These are phyloP conservation scores for Incurvaria masculella DNA, from an alignment of 2,888 invertebrate genomes.

Conservation along the genomic window DNA sequence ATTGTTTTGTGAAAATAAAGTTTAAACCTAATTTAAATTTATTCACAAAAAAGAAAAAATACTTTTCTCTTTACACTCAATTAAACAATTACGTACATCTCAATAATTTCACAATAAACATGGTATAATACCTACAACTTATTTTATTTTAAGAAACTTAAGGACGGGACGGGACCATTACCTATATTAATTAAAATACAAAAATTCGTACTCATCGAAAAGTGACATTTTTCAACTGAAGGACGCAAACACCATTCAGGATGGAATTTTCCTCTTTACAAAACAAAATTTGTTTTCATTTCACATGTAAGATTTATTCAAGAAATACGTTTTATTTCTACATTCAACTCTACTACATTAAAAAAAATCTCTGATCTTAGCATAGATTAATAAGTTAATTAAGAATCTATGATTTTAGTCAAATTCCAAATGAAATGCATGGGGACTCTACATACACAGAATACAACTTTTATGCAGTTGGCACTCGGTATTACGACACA, in stretches of 20 bases:
- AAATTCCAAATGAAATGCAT: too few species aligned
- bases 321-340: too few species aligned
- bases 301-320: conserved; percentile 4
- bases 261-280: conserved; percentile 1
- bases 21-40: not conserved
- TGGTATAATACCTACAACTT: not conserved
- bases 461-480: too few species aligned
- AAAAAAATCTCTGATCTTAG: too few species aligned
- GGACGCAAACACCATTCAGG: conserved; percentile 4
- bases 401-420: too few species aligned
- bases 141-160: conserved; percentile 1
- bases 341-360: too few species aligned
- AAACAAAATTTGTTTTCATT: conserved; percentile 3
- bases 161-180: conserved; percentile 1
- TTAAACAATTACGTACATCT: not conserved
- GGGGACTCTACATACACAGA: too few species aligned
- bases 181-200: too few species aligned
- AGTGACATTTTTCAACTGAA: too few species aligned
- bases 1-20: not conserved
- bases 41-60: not conserved
- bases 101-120: not conserved
- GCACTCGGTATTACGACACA: too few species aligned
- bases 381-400: too few species aligned
- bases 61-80: not conserved
- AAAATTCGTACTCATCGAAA: too few species aligned